Base-by-base conservation (phyloP, 1,140 invertebrate species). In the Choristoneura fumiferana region DNA sequence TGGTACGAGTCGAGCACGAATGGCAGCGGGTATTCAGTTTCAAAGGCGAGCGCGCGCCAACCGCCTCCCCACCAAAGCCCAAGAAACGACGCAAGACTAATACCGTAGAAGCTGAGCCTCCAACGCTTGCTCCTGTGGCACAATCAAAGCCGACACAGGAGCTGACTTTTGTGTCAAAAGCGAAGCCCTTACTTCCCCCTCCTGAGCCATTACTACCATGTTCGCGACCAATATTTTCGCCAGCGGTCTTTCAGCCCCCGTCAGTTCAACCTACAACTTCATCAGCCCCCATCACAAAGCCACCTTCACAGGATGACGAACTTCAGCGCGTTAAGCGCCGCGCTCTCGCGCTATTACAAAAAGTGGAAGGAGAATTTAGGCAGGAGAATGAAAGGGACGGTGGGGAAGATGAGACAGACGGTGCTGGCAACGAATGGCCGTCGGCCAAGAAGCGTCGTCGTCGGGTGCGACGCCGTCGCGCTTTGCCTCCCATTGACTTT, bases 361-460 rank as follows among this genome's bases (percentile, higher is more conserved):
- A 29, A 29, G 18, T 49, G 3, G 14, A 17, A 22, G 43, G 22
- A 1, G n/a, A 29, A 13, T 3, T 29, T 6, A 29, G 22, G 2
- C 22, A 29, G 6, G 22, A 6, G 6, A n/a, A n/a, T n/a, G 22
- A 29, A 29, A 29, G 6, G 2, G 22, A 29, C 4, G 14, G 17
- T 12, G 43, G 22, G 1, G 18, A 29, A 13, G 14, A 49, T 12
- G 43, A 49, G 10, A 33, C 43, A 49, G 43, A 49, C 12, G 43
- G 18, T 12, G 10, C 12, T n/a, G 43, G 22, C 10, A 17, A 29
- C 2, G 22, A 6, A 29, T 29, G 22, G 22, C 22, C n/a, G n/a
- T n/a, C 43, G 22, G 17, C 43, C 12, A 49, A 49, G 43, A 49
- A 49, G 43, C 22, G 22, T 12, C 43, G 43, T n/a, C 43, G 18